Percentiles rank a stretch among this genome's conserved stretches.
Conservation (phyloP, 2,797 vertebrate species). For the Spinus pinus region DNA sequence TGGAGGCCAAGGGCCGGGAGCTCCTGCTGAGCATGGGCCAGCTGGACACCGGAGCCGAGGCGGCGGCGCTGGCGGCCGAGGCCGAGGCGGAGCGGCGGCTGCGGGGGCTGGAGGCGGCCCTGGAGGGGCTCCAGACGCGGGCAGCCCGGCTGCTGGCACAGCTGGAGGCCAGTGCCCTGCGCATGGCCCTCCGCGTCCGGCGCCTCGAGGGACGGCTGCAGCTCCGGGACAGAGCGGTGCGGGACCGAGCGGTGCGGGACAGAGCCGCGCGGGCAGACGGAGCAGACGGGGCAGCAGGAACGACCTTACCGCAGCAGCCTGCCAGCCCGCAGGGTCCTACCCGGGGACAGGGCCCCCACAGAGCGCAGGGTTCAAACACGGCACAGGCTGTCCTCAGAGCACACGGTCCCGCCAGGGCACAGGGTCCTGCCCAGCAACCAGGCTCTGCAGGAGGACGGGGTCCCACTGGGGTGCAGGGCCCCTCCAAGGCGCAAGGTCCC, state of each 20-base stretch:
- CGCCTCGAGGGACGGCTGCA: conserved; percentile 67
- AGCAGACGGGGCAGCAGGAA: not conserved
- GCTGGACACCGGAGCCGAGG: conserved; percentile 74
- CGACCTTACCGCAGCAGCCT: rapidly evolving
- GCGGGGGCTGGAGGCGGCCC: conserved; percentile 65
- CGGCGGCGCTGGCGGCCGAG: conserved; percentile 48
- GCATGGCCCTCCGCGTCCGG: conserved; percentile 77
- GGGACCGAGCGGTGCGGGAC: not conserved
- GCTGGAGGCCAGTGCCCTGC: conserved; percentile 80
- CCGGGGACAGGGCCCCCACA: rapidly evolving
- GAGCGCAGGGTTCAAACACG: rapidly evolving
- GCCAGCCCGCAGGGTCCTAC: rapidly evolving
- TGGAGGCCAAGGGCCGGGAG: conserved; percentile 91
- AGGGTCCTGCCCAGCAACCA: not conserved
- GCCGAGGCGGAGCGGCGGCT: conserved; percentile 55
- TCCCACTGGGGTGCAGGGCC: not conserved
- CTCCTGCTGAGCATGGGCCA: conserved; percentile 90
- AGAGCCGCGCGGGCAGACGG: rapidly evolving
- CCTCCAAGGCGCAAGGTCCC: not conserved
- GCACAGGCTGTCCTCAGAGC: not conserved
- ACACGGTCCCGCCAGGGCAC: rapidly evolving
- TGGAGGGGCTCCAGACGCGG: conserved; percentile 81
- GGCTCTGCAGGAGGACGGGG: not conserved
- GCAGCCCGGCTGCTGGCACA: conserved; percentile 81
- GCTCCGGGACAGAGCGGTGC: rapidly evolving